Evolutionary conservation across 1,140 invertebrate genomes (phyloP).

Genomic region (Samia ricini): DNA sequence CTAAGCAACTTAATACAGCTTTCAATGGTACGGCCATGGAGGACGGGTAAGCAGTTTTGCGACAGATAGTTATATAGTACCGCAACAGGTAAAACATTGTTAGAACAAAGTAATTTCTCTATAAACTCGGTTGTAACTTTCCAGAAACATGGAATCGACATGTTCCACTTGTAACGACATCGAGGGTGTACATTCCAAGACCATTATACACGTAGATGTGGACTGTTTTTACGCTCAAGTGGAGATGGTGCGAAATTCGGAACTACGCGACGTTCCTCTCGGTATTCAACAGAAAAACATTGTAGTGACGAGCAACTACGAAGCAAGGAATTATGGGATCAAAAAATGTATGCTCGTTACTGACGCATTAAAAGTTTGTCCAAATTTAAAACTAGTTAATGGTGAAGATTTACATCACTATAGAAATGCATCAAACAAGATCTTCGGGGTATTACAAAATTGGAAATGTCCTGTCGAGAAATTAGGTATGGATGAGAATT

Average conservation of each 20-base stretch:
- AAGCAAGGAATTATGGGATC: slow-evolving; percentile 84
- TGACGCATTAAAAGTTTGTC: slow-evolving; percentile 84
- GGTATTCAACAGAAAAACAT: slow-evolving; percentile 89
- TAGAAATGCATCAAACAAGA: slow-evolving; percentile 83
- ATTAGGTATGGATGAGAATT: slow-evolving; percentile 90
- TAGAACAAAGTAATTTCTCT: slow-evolving; percentile 64
- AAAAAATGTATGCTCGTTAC: slow-evolving; percentile 85
- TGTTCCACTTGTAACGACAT: slow-evolving; percentile 54
- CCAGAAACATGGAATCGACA: slow-evolving; percentile 71
- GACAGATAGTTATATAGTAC: slow-evolving; percentile 38
- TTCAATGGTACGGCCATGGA: slow-evolving; percentile 56
- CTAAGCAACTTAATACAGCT: slow-evolving; percentile 48
- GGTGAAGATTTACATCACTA: slow-evolving; percentile 88
- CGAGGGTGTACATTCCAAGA: slow-evolving; percentile 76
- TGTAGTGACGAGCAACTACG: slow-evolving; percentile 89
- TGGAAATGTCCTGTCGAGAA: slow-evolving; percentile 85
- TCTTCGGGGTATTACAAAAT: slow-evolving; percentile 81
- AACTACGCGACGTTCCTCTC: slow-evolving; percentile 81
- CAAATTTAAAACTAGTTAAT: slow-evolving; percentile 83
- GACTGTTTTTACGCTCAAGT: slow-evolving; percentile 92
- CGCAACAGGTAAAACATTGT: slow-evolving; percentile 65
- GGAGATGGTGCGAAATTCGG: slow-evolving; percentile 85
- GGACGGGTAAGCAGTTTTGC: slow-evolving; percentile 56
- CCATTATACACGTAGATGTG: slow-evolving; percentile 87
- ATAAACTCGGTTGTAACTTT: slow-evolving; percentile 57